Evolutionary conservation across 2,113 vertebrate genomes (phyloP).

Genomic region (Pteruthius melanotis): DNA sequence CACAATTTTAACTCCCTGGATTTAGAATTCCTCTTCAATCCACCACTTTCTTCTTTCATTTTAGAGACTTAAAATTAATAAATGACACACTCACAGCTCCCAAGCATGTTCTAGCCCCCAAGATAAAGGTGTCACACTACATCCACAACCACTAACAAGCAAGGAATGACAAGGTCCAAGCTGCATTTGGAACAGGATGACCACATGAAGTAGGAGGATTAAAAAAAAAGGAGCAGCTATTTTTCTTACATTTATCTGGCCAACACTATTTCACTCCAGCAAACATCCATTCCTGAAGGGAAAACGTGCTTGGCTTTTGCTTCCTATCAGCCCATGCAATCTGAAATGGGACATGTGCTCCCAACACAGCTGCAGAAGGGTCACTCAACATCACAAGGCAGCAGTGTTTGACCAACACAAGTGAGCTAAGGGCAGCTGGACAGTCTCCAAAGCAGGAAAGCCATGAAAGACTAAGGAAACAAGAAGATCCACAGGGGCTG

Average conservation of each 20-base stretch:
- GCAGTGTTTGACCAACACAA: not conserved
- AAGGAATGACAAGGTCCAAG: not conserved
- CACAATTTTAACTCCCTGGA: not conserved
- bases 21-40: not conserved
- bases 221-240: not conserved
- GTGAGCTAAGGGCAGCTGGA: not conserved
- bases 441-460: not conserved
- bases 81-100: not conserved
- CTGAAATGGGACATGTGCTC: not conserved
- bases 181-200: not conserved
- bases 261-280: not conserved
- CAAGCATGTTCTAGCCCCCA: not conserved
- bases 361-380: not conserved
- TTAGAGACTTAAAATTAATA: not conserved
- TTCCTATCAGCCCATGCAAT: not conserved
- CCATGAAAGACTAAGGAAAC: not conserved
- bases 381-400: not conserved
- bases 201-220: rapidly evolving
- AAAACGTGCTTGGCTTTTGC: not conserved
- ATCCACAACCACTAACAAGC: not conserved
- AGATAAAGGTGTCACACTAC: not conserved
- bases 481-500: not conserved
- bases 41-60: not conserved
- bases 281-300: not conserved
- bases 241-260: not conserved